Base-by-base conservation (phyloP, 2,888 invertebrate genomes). In the Drosophila peninsularis region DNA sequence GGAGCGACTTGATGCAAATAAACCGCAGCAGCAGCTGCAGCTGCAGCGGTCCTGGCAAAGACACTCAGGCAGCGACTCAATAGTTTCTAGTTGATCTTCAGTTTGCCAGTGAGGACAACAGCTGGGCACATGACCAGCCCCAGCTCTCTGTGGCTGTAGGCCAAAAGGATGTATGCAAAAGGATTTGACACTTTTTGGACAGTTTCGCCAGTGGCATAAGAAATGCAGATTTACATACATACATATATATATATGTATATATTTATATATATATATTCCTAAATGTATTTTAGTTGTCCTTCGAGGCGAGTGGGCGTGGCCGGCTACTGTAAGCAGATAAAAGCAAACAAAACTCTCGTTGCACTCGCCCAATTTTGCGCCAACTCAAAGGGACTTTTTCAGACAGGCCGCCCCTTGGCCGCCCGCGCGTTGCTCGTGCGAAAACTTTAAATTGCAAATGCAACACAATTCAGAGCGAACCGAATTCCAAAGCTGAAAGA, bases 171-270 rank as follows among this genome's bases (percentile, higher is more conserved):
- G 64, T 65, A 68, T 65, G 70, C 57, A 58, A 63, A 67, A 62
- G 78, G 69, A 78, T 78, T 81, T 81, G 79, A 79, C 82, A 81
- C 71, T 81, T 79, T 81, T 78, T 37, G 80, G 71, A 79, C 77
- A 71, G 64, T 79, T 71, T 62, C 62, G 50, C 61, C 21, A 67
- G 58, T 58, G 45, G 41, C 63, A 56, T 41, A 66, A 62, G 72
- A 70, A 75, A 71, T 64, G 67, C 47, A 68, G 68, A 80, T 72
- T 78, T 78, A 78, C 65, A 56, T 78, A 65, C 60, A 41, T 71
- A 27, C 55, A 30, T 30, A 30, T 32, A 7, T 13, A 19, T 32
- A 27, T 58, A 49, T 32, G 34, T 19, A 30, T 30, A 30, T 19
- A 7, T 19, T 14, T 32, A 34, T 49, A 34, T 34, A 9, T 52